These are phyloP conservation scores for Holacanthus passer DNA, from an alignment of 2,113 vertebrate genomes.

Conservation along the genomic window DNA sequence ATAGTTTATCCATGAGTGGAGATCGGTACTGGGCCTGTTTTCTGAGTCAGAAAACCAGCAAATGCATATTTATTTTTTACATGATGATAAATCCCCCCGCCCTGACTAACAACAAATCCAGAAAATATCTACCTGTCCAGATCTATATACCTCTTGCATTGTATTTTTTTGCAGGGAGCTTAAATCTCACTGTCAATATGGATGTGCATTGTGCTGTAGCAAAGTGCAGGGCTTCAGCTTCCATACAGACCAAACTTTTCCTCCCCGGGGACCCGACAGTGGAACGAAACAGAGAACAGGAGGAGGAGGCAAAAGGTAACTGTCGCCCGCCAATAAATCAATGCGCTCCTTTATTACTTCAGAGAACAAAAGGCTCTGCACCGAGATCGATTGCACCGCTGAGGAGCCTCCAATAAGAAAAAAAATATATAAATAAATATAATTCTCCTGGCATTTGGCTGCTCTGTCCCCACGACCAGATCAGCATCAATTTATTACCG, in stretches of 20 bases:
- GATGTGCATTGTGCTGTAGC: slow-evolving; percentile 32
- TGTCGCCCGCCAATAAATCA: slow-evolving; percentile 83
- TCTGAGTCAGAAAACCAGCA: slow-evolving; percentile 44
- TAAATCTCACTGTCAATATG: slow-evolving; percentile 53
- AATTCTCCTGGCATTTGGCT: slow-evolving; percentile 73
- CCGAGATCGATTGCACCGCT: slow-evolving; percentile 74
- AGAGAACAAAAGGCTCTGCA: slow-evolving; percentile 83
- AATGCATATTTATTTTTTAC: slow-evolving; percentile 36
- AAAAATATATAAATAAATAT: slow-evolving; percentile 62
- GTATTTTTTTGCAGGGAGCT: slow-evolving; percentile 31
- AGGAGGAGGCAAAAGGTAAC: slow-evolving; percentile 78
- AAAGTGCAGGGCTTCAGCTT: slow-evolving; percentile 37
- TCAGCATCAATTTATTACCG: slow-evolving; percentile 81
- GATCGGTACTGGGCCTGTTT: slow-evolving; percentile 5
- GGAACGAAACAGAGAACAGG: slow-evolving; percentile 66
- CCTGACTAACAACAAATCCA: neutral
- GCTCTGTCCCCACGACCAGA: slow-evolving; percentile 55
- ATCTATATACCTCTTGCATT: slow-evolving; percentile 49
- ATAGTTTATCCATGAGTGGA: slow-evolving; percentile 5
- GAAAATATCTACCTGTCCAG: slow-evolving; percentile 15
- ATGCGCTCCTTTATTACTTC: slow-evolving; percentile 85
- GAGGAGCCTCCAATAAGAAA: slow-evolving; percentile 63
- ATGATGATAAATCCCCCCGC: slow-evolving; percentile 6
- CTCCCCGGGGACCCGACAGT: slow-evolving; percentile 47
- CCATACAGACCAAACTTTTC: slow-evolving; percentile 66